Evolutionary conservation across 2,888 invertebrate species (phyloP), one percentile per base, ranked within the genome.

Genomic region (Cryptocephalus moraei): DNA sequence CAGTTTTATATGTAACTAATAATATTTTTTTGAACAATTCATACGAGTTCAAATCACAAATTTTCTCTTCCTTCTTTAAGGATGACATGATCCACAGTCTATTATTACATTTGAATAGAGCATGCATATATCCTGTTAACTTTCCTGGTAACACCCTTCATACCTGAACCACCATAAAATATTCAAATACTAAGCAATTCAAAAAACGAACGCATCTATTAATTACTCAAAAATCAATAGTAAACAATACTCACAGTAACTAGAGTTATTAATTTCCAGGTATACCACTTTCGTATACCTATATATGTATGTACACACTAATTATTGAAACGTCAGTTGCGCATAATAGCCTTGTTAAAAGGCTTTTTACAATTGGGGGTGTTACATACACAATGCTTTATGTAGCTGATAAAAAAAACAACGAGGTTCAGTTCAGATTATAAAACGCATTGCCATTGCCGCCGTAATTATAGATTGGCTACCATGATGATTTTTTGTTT

Each of bases 341-440:
- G 47, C 53, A 49, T 59, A 60, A 60, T 59, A 55, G 58, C 53
- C 56, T 56, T 58, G 59, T 60, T 61, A 61, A 61, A 59, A 61
- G 60, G 54, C 56, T 61, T 61, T 61, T 56, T 56, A 60, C 58
- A 58, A 60, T 59, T 58, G 58, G 53, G 59, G 58, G 58, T 58
- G 57, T 59, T 56, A 57, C 55, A 54, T 45, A 55, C 58, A 61
- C 57, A 59, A 60, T 56, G 58, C n/a, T 22, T 22, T 22, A 22
- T 22, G 22, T 22, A 22, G 22, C 22, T 52, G 49, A 45, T 11
- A 11, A 49, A 53, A 55, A 56, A 55, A 54, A 50, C 51, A 52
- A 55, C 53, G 53, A 53, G 52, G 40, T 22, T 31, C 39, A 31
- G 9, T 22, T 31, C 22, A 22, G 22, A 22, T 22, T 22, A 22